Evolutionary conservation across 1,140 invertebrate genomes (phyloP).

Genomic region (Magallana gigas): DNA sequence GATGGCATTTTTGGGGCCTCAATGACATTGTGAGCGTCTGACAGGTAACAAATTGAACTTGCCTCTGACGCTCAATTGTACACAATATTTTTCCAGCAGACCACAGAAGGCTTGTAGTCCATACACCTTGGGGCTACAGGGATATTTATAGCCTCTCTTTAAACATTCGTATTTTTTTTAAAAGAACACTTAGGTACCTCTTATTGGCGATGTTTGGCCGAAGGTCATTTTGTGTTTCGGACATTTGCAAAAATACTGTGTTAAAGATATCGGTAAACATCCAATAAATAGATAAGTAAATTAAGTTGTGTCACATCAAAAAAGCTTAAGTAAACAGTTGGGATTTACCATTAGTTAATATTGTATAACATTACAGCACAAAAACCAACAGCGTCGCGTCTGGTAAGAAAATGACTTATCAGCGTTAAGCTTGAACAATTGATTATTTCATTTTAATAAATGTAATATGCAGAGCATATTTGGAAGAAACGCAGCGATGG

Average conservation of each 20-base stretch:
- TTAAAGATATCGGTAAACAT: background rate
- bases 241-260: background rate
- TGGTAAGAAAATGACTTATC: background rate
- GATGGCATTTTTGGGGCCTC: too few species aligned
- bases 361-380: conserved; percentile 20
- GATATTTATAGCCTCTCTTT: background rate
- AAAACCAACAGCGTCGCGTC: background rate
- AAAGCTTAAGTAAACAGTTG: background rate
- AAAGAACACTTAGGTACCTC: background rate
- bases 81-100: background rate
- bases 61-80: background rate
- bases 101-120: background rate
- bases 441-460: too few species aligned
- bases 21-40: too few species aligned
- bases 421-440: too few species aligned
- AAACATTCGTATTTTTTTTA: background rate
- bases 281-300: background rate
- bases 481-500: too few species aligned
- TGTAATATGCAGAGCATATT: too few species aligned
- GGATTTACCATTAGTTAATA: background rate
- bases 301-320: too few species aligned
- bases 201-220: background rate
- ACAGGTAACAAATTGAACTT: background rate
- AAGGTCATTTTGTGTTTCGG: background rate
- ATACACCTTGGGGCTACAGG: background rate